Base-by-base conservation (phyloP, 2,797 vertebrate genomes). In the Argya squamiceps region DNA sequence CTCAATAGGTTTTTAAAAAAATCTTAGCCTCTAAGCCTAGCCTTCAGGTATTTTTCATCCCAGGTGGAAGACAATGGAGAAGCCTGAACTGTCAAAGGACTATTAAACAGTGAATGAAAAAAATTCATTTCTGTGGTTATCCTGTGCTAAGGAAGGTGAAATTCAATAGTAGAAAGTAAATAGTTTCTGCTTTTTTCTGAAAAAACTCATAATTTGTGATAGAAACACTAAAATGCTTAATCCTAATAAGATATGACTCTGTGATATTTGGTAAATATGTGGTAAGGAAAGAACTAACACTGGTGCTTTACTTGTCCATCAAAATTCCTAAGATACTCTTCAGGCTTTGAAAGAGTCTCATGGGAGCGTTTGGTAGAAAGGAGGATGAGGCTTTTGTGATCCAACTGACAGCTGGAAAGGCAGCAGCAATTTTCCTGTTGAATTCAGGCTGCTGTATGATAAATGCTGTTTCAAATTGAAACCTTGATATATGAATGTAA, bases 361-460 rank as follows among this genome's bases (percentile, higher is more conserved):
- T 0, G 12, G 52, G 84, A 77, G 70, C 17, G 5, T 80, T 89
- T 89, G 26, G 30, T 60, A 46, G 83, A 88, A 84, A 78, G 69
- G 13, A 71, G n/a, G 76, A 64, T 22, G 50, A 67, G 41, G n/a
- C 23, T 65, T 36, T 68, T 88, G 62, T 74, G 39, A 88, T 82
- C 73, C 32, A 12, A 19, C 23, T 93, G 87, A 85, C 84, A 93
- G 82, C 37, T 92, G 88, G 78, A 85, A 91, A 89, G 37, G 60
- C 60, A 89, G 71, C 64, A 85, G 77, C 43, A 89, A 65, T 96
- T 91, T 65, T 94, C 67, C 55, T 82, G 10, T 43, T 84, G 73
- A 84, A 94, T 92, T 84, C 41, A 88, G 75, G n/a, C 63, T 74
- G 68, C 60, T 86, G 34, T 74, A 24, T 59, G 79, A 41, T 49